Percentiles rank a stretch among this genome's conserved stretches.
These are phyloP conservation scores for Erpetoichthys calabaricus DNA, from an alignment of 2,797 vertebrate species.

Conservation along the genomic window DNA sequence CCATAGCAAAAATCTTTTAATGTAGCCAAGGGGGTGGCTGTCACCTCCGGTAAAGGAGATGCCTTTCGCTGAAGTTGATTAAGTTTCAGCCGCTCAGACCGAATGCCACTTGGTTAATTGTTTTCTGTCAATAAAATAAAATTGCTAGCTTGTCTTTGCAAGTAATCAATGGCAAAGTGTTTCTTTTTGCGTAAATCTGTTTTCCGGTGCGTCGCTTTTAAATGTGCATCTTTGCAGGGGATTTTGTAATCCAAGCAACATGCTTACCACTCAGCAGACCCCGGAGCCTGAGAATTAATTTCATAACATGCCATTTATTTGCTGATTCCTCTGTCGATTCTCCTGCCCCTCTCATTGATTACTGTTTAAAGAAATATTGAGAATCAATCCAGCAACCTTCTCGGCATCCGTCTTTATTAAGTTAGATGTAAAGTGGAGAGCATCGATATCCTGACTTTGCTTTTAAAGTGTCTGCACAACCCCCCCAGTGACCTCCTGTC, in stretches of 20 bases:
- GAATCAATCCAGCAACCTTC: constrained; percentile 73
- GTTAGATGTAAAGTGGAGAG: constrained; percentile 93
- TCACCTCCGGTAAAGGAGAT: constrained; percentile 27
- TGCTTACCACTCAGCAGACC: too few species aligned
- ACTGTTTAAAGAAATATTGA: constrained; percentile 71
- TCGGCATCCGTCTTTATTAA: constrained; percentile 84
- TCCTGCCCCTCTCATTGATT: constrained; percentile 55
- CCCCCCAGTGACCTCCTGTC: too few species aligned
- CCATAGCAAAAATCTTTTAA: constrained; percentile 11
- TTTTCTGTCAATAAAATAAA: constrained; percentile 57
- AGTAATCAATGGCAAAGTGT: constrained; percentile 44
- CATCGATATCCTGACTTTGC: constrained; percentile 73
- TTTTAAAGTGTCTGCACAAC: constrained; percentile 65
- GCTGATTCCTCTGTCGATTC: constrained; percentile 46
- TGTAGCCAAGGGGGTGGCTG: constrained; percentile 17
- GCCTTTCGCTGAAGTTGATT: constrained; percentile 40
- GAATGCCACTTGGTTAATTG: constrained; percentile 38
- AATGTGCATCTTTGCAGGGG: too few species aligned
- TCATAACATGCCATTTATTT: constrained; percentile 42
- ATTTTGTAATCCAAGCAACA: too few species aligned
- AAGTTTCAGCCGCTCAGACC: constrained; percentile 35
- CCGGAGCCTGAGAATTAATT: constrained; percentile 26
- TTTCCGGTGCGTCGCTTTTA: too few species aligned
- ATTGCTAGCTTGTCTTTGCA: constrained; percentile 43
- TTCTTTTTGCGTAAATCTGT: constrained; percentile 24